Conservation (phyloP, 1,140 invertebrate genomes). For the Euura lappo region DNA sequence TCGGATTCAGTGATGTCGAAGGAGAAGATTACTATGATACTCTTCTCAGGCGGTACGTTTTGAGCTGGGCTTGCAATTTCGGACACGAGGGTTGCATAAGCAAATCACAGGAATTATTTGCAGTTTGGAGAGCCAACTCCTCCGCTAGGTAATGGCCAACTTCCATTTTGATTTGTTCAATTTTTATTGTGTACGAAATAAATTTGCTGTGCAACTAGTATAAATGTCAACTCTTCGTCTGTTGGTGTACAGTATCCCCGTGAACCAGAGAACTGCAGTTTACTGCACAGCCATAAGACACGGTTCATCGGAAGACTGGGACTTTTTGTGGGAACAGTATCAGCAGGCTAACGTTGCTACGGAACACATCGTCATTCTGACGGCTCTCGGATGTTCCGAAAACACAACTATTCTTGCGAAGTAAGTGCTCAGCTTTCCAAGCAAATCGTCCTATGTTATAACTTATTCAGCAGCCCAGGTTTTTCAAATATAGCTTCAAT, state of each 20-base stretch:
- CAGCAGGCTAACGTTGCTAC: constrained; percentile 71
- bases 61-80: constrained; percentile 63
- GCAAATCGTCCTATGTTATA: too few species aligned
- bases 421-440: constrained; percentile 36
- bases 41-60: constrained; percentile 58
- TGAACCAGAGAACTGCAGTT: constrained; percentile 73
- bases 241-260: constrained; percentile 68
- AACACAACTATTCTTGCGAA: constrained; percentile 55
- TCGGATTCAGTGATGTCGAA: constrained; percentile 52
- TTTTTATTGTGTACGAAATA: too few species aligned
- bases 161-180: too few species aligned
- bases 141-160: too few species aligned
- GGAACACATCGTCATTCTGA: constrained; percentile 70
- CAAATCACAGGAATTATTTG: constrained; percentile 60
- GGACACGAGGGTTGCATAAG: constrained; percentile 60
- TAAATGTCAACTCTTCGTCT: too few species aligned
- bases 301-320: constrained; percentile 79
- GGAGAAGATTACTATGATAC: constrained; percentile 53
- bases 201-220: too few species aligned
- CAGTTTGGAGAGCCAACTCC: constrained; percentile 45
- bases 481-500: too few species aligned
- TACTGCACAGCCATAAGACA: constrained; percentile 80
- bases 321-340: constrained; percentile 80
- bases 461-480: too few species aligned
- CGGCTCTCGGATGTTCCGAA: constrained; percentile 71